A percentile compares a stretch with the other conserved stretches of the same genome.
Evolutionary conservation across 2,888 invertebrate genomes (phyloP).

Genomic region (Nasonovia ribisnigri): DNA sequence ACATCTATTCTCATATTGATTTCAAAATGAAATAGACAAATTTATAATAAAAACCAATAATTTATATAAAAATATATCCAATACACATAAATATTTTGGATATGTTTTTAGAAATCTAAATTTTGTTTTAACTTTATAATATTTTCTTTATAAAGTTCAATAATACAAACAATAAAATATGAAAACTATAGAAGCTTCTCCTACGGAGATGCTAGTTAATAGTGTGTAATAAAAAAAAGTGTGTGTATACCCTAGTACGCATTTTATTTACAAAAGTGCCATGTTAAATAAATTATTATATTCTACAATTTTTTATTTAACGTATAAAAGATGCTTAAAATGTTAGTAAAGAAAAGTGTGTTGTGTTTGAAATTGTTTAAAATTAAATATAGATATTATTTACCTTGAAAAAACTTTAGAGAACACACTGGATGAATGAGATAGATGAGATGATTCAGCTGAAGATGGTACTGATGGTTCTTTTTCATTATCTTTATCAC

Average conservation of each 20-base stretch:
- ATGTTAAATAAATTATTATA: slow-evolving; percentile 48
- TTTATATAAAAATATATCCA: slow-evolving; percentile 26
- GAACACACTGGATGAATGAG: slow-evolving; percentile 81
- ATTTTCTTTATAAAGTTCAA: neutral
- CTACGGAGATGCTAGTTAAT: slow-evolving; percentile 51
- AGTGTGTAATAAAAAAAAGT: slow-evolving; percentile 55
- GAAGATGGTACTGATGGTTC: slow-evolving; percentile 70
- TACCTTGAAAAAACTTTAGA: slow-evolving; percentile 94
- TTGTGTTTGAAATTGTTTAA: neutral
- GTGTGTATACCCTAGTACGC: slow-evolving; percentile 58
- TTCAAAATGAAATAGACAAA: neutral
- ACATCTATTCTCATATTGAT: neutral
- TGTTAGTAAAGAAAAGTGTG: slow-evolving; percentile 47
- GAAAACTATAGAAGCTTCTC: slow-evolving; percentile 57
- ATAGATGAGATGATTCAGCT: slow-evolving; percentile 74
- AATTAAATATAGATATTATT: slow-evolving; percentile 66
- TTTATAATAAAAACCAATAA: neutral
- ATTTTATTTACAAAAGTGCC: slow-evolving; percentile 65
- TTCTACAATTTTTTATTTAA: slow-evolving; percentile 44
- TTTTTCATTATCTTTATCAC: slow-evolving; percentile 76
- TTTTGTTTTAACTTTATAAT: slow-evolving; percentile 31
- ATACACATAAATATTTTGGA: neutral
- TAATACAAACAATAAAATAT: slow-evolving; percentile 62
- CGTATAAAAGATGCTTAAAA: slow-evolving; percentile 54
- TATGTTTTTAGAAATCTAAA: neutral